These are phyloP conservation scores for Hypolimnas misippus DNA, from an alignment of 2,888 invertebrate genomes.

Conservation along the genomic window DNA sequence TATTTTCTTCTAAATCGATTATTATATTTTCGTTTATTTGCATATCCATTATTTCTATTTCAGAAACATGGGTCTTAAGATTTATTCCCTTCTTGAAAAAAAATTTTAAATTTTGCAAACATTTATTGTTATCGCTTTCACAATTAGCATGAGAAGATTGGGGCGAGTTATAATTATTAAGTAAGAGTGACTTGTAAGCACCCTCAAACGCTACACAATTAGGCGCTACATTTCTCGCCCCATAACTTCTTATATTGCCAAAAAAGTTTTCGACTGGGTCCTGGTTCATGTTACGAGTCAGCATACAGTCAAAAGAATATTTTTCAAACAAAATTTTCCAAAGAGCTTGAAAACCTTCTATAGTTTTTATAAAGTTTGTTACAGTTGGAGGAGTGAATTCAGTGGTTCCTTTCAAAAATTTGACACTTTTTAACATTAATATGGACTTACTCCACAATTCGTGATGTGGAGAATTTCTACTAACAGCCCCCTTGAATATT, in stretches of 20 bases:
- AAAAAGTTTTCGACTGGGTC: constrained; percentile 48
- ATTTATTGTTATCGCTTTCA: background rate
- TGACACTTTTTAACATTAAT: constrained; percentile 23
- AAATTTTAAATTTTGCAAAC: background rate
- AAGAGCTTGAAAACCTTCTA: constrained; percentile 31
- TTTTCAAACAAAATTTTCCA: constrained; percentile 28
- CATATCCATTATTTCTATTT: background rate
- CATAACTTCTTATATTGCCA: constrained; percentile 47
- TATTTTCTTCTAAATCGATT: background rate
- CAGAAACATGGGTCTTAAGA: background rate
- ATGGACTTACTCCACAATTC: constrained; percentile 24
- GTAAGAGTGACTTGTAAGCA: constrained; percentile 43
- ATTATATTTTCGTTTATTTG: background rate
- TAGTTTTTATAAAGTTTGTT: constrained; percentile 35
- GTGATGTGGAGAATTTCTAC: constrained; percentile 28
- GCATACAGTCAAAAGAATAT: constrained; percentile 28
- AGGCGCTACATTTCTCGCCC: constrained; percentile 43
- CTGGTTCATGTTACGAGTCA: constrained; percentile 30
- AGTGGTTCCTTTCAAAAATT: constrained; percentile 22
- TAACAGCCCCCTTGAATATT: constrained; percentile 40
- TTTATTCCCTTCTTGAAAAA: background rate
- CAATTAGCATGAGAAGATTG: constrained; percentile 31
- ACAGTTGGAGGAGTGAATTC: constrained; percentile 22
- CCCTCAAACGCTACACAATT: constrained; percentile 44
- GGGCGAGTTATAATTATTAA: constrained; percentile 43